phyloP scores from a whole-genome alignment of 1,140 invertebrate species.

The Anadara kagoshimensis region DNA sequence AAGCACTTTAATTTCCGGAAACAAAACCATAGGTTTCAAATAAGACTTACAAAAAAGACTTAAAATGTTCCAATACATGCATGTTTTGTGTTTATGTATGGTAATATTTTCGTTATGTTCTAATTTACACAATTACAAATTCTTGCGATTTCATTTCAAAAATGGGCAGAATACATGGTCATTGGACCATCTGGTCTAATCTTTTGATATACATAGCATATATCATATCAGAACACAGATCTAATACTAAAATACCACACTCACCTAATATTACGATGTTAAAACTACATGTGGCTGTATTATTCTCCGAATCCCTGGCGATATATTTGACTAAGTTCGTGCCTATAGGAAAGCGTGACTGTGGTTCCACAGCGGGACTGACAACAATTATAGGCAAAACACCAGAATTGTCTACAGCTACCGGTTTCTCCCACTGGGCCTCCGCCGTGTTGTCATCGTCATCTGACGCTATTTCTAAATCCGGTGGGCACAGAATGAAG shows the following conservation, averaged over 20 bases:
- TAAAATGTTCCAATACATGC: too few species aligned
- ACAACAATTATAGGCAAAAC: slow-evolving; percentile 61
- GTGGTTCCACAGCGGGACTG: slow-evolving; percentile 75
- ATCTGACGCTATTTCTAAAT: slow-evolving; percentile 72
- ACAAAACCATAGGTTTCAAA: too few species aligned
- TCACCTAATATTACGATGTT: slow-evolving; percentile 71
- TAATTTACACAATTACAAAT: background rate
- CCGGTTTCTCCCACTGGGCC: slow-evolving; percentile 75
- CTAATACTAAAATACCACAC: slow-evolving; percentile 1
- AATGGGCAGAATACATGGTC: background rate
- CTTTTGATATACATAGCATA: background rate
- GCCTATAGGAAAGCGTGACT: slow-evolving; percentile 73
- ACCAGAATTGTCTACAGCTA: slow-evolving; percentile 71
- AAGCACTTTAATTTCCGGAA: too few species aligned
- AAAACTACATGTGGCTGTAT: slow-evolving; percentile 74
- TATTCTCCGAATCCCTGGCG: slow-evolving; percentile 74
- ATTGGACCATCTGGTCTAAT: background rate
- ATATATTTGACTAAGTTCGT: slow-evolving; percentile 72
- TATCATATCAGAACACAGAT: background rate
- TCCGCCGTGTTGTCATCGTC: slow-evolving; percentile 76
- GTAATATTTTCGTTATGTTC: background rate
- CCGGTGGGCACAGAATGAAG: slow-evolving; percentile 75
- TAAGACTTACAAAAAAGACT: too few species aligned
- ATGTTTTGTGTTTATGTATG: background rate
- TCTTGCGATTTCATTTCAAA: background rate